Evolutionary conservation across 2,113 vertebrate species (phyloP), one percentile per base, ranked within the genome.

Genomic region (Paratilapia polleni): DNA sequence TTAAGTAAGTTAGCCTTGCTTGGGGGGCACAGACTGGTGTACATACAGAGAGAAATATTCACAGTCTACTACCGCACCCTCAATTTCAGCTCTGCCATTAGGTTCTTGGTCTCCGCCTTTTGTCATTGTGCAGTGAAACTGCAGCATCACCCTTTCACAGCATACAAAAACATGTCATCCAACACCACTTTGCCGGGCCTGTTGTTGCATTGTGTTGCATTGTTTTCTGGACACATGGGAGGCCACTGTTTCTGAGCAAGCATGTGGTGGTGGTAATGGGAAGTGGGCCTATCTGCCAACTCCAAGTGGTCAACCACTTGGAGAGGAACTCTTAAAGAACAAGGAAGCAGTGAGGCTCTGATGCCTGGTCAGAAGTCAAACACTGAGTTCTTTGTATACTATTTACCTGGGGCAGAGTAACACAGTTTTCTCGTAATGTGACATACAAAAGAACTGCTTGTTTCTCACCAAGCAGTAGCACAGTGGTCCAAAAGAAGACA

Each of bases 121-220:
- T 89, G 90, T 90, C 87, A 91, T 78, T 88, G 87, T 87, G 77
- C 79, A 52, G 63, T 52, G 73, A 91, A 92, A 92, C 77, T 87
- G 90, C 90, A 80, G 77, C 79, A 86, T 94, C 86, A 92, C 92
- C 86, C 81, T 93, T 94, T 93, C 86, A 91, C 81, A 36, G 19
- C 68, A 75, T 54, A 94, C 89, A 94, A 94, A 94, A 84, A 83
- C 89, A 26, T 76, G 94, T 91, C 91, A 95, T 80, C 83, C 80
- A 94, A 94, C 91, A 94, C 94, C 88, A 28, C 81, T 81, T 78
- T 85, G 73, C 77, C 63, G 20, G 79, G 62, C 41, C 75, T 87
- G 88, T 87, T 90, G 91, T 87, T 87, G 80, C 80, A 83, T 86
- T 84, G 74, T 85, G 80, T 83, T 78, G 78, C 84, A 89, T 89